These are phyloP conservation scores for Sebastes hopkinsi DNA, from an alignment of 2,797 vertebrate genomes.

Conservation along the genomic window DNA sequence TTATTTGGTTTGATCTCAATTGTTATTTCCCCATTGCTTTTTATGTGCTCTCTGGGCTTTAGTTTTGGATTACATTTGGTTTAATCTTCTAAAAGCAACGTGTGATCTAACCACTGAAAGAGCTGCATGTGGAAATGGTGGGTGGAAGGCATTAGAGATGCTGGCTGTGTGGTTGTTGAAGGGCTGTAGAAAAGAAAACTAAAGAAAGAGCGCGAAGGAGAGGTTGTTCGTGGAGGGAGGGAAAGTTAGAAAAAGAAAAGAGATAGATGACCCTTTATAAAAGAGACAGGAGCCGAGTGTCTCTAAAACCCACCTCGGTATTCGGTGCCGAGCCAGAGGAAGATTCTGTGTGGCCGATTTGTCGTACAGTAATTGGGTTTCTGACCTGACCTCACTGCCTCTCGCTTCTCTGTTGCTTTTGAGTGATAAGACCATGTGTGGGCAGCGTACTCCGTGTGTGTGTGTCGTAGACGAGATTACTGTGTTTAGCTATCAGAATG, in stretches of 20 bases:
- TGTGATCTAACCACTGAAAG: slow-evolving; percentile 62
- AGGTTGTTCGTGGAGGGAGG: slow-evolving; percentile 31
- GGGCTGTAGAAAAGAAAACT: slow-evolving; percentile 46
- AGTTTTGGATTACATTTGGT: slow-evolving; percentile 59
- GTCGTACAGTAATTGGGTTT: slow-evolving; percentile 71
- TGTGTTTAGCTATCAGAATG: slow-evolving; percentile 62
- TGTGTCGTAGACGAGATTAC: slow-evolving; percentile 54
- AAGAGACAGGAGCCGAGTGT: slow-evolving; percentile 43
- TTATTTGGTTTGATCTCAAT: slow-evolving; percentile 33
- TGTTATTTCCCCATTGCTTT: slow-evolving; percentile 21
- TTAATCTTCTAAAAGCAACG: slow-evolving; percentile 66
- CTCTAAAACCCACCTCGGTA: slow-evolving; percentile 38
- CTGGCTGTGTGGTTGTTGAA: slow-evolving; percentile 41
- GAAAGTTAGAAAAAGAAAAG: slow-evolving; percentile 47
- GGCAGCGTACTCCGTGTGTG: slow-evolving; percentile 55
- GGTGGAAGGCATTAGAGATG: slow-evolving; percentile 60
- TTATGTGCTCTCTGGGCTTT: slow-evolving; percentile 19
- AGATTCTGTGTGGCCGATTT: slow-evolving; percentile 45
- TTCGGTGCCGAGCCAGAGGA: slow-evolving; percentile 26
- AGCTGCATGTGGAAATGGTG: slow-evolving; percentile 65
- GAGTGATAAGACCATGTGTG: slow-evolving; percentile 76
- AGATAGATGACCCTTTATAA: slow-evolving; percentile 41
- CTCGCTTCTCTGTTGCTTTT: slow-evolving; percentile 67
- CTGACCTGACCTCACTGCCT: slow-evolving; percentile 71
- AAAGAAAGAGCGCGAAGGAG: slow-evolving; percentile 45